Evolutionary conservation across 2,797 vertebrate species (phyloP).

Genomic region (Serranus cabrilla): DNA sequence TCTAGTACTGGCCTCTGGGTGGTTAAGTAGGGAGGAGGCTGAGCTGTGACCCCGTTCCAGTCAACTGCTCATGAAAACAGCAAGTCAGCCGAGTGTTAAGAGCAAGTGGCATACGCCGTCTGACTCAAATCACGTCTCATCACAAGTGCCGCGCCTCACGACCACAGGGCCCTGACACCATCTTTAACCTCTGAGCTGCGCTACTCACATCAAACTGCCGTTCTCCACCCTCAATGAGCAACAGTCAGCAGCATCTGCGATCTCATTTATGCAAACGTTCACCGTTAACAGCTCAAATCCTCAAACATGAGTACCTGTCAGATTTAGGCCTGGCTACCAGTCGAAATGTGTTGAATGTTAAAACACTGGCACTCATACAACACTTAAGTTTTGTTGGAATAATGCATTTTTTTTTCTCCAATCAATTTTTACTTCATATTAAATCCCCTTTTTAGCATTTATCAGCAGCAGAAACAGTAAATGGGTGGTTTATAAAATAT

Average conservation of each 20-base stretch:
- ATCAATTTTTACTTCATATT: background rate
- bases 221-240: conserved; percentile 37
- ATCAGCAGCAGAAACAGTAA: background rate
- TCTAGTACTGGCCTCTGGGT: conserved; percentile 31
- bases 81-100: conserved; percentile 81
- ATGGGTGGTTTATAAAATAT: background rate
- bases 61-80: conserved; percentile 76
- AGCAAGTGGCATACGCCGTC: conserved; percentile 84
- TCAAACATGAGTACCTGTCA: conserved; percentile 6
- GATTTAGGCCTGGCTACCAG: background rate
- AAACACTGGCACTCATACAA: background rate
- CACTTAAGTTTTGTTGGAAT: background rate
- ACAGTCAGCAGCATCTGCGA: background rate
- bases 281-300: conserved; percentile 13
- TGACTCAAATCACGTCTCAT: conserved; percentile 86
- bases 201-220: conserved; percentile 37
- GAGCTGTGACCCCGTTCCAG: conserved; percentile 78
- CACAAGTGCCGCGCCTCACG: conserved; percentile 68
- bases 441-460: background rate
- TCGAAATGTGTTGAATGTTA: background rate
- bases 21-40: conserved; percentile 62
- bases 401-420: background rate
- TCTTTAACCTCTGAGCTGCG: conserved; percentile 65
- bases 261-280: conserved; percentile 28
- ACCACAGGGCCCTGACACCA: conserved; percentile 68